phyloP scores from a whole-genome alignment of 2,888 invertebrate genomes.

The Polyommatus icarus region DNA sequence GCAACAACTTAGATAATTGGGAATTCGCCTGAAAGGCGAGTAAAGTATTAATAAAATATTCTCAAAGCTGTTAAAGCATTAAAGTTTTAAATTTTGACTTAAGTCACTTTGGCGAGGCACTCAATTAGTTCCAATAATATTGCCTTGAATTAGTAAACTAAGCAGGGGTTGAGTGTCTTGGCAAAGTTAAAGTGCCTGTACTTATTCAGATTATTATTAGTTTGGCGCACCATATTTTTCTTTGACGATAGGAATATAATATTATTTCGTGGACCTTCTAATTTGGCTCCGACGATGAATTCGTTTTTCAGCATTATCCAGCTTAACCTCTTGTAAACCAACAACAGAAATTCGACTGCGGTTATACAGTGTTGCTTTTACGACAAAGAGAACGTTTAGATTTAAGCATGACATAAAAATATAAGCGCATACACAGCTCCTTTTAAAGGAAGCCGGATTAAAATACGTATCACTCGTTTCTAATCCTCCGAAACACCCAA shows the following conservation, averaged over 20 bases:
- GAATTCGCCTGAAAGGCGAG: background rate
- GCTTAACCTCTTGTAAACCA: too few species aligned
- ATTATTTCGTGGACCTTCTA: too few species aligned
- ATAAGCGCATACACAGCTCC: too few species aligned
- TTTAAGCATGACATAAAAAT: too few species aligned
- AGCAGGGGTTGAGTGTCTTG: background rate
- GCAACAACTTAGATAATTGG: background rate
- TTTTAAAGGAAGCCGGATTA: too few species aligned
- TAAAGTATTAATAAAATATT: background rate
- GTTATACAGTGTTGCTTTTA: too few species aligned
- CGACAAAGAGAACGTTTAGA: too few species aligned
- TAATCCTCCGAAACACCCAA: background rate
- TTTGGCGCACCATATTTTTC: too few species aligned
- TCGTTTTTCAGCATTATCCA: too few species aligned
- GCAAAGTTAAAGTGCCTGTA: background rate
- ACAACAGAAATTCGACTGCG: too few species aligned
- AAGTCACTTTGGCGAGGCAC: background rate
- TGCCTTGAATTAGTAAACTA: constrained; percentile 10
- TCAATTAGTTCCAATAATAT: constrained; percentile 1
- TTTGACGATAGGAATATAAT: too few species aligned
- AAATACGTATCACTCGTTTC: background rate
- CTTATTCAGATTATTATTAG: background rate
- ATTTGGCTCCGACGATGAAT: too few species aligned
- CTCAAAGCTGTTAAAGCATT: background rate
- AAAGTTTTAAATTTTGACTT: constrained; percentile 2